These are phyloP conservation scores for Pyrgilauda ruficollis DNA, from an alignment of 2,113 vertebrate species.

Conservation along the genomic window DNA sequence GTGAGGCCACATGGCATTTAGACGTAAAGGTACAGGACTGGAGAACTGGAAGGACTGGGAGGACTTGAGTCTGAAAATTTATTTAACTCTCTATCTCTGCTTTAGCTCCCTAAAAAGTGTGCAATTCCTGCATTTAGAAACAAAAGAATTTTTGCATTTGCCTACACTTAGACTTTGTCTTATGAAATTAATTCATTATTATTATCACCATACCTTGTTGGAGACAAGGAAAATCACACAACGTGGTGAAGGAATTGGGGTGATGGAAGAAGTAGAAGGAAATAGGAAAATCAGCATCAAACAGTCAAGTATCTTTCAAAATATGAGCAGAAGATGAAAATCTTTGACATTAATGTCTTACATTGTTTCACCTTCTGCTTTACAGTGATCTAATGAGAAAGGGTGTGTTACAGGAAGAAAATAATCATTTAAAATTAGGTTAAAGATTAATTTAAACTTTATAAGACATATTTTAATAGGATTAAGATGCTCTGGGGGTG, in stretches of 20 bases:
- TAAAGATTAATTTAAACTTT: conserved; percentile 4
- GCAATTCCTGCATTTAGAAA: background rate
- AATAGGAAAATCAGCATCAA: background rate
- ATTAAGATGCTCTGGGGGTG: background rate
- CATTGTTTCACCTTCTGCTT: background rate
- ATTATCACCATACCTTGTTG: background rate
- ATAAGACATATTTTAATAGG: conserved; percentile 22
- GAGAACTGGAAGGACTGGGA: background rate
- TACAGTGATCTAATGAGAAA: background rate
- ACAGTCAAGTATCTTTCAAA: background rate
- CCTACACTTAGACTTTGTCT: background rate
- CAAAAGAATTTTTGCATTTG: background rate
- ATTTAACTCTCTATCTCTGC: background rate
- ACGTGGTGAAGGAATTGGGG: background rate
- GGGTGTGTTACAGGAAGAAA: background rate
- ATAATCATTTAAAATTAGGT: background rate
- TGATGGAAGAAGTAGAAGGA: background rate
- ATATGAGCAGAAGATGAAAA: background rate
- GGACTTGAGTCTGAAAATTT: background rate
- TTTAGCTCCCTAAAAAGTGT: background rate
- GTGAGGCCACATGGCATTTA: accelerated
- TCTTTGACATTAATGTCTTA: background rate
- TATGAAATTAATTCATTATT: background rate
- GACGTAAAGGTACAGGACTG: background rate
- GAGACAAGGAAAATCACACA: background rate